phyloP scores from a whole-genome alignment of 2,797 vertebrate species.

The Lithobates sylvaticus region DNA sequence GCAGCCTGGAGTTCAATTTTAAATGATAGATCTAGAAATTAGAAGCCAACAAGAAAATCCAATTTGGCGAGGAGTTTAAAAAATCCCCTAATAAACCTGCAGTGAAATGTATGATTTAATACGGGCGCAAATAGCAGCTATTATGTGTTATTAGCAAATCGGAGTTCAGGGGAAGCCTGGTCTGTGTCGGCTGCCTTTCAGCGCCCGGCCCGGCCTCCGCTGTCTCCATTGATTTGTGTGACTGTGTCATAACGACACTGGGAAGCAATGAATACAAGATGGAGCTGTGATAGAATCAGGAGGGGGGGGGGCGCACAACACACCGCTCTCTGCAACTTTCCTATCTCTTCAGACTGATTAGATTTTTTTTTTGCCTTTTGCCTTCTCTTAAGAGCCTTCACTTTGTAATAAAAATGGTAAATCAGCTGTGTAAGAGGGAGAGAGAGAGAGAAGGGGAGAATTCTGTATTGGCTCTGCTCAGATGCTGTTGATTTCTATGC shows the following conservation, averaged over 20 bases:
- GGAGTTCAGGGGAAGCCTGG: conserved; percentile 76
- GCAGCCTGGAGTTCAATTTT: conserved; percentile 87
- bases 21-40: conserved; percentile 98
- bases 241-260: conserved; percentile 84
- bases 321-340: conserved; percentile 80
- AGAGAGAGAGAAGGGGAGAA: conserved; percentile 17
- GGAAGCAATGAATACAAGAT: conserved; percentile 85
- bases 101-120: conserved; percentile 91
- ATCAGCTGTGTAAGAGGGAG: conserved; percentile 60
- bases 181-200: conserved; percentile 77
- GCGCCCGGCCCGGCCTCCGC: conserved; percentile 75
- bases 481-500: conserved; percentile 6
- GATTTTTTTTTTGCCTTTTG: conserved; percentile 74
- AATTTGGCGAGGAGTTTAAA: conserved; percentile 91
- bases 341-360: conserved; percentile 85
- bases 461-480: not conserved
- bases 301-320: conserved; percentile 56
- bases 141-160: conserved; percentile 93
- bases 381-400: conserved; percentile 83
- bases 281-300: conserved; percentile 82
- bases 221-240: conserved; percentile 84
- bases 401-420: conserved; percentile 87
- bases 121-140: conserved; percentile 85
- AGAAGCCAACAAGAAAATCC: conserved; percentile 91
- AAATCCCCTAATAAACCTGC: conserved; percentile 86